Evolutionary conservation across 2,888 invertebrate species (phyloP).

Genomic region (Aricia artaxerxes): DNA sequence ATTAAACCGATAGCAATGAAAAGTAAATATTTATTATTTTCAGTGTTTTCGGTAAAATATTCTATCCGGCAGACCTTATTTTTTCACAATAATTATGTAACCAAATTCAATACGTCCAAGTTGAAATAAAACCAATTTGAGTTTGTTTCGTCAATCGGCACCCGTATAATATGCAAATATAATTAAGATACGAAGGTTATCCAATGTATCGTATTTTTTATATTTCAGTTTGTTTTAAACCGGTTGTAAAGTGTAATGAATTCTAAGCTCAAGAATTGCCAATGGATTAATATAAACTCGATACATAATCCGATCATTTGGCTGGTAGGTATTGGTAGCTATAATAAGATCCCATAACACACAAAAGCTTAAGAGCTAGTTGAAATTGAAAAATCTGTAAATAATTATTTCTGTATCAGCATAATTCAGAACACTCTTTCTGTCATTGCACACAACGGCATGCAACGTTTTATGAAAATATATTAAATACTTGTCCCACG

Average conservation of each 20-base stretch:
- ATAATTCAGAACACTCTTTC: neutral
- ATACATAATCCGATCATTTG: neutral
- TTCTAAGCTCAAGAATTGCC: conserved; percentile 39
- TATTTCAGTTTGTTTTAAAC: conserved; percentile 36
- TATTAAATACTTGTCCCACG: conserved; percentile 19
- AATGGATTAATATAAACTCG: conserved; percentile 17
- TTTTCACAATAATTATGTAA: neutral
- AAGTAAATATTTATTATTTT: conserved; percentile 23
- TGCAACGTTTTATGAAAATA: neutral
- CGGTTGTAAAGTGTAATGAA: conserved; percentile 39
- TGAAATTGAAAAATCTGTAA: neutral
- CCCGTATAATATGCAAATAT: conserved; percentile 24
- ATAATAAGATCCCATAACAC: neutral
- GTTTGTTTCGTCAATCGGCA: neutral
- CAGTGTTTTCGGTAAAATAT: neutral
- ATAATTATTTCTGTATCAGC: neutral
- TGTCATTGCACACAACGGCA: neutral
- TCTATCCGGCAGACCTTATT: neutral
- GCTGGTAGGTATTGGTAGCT: too few relatives aligned
- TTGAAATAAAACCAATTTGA: conserved; percentile 11
- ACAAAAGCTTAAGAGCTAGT: neutral
- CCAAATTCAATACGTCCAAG: neutral
- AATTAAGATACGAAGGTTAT: conserved; percentile 13
- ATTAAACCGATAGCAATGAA: conserved; percentile 1
- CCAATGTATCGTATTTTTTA: conserved; percentile 21